Evolutionary conservation across 30 jellyfish, hydroid and myxozoan genomes (phyloP).

Genomic region (Rhopilema esculentum): DNA sequence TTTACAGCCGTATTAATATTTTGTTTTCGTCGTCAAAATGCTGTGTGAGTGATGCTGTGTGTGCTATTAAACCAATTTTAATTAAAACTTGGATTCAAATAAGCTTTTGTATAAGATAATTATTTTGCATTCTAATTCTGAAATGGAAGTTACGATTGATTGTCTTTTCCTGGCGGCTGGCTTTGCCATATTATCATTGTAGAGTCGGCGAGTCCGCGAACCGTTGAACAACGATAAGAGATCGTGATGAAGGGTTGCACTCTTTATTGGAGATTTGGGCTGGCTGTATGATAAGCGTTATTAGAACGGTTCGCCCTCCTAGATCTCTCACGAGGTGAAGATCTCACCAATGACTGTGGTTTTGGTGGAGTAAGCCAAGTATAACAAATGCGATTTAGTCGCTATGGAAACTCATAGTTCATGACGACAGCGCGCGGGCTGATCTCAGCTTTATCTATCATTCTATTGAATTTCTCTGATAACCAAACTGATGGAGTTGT

Average conservation of each 20-base stretch:
- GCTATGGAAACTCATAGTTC: constrained; percentile 57
- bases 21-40: too few species aligned
- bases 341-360: constrained; percentile 45
- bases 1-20: too few species aligned
- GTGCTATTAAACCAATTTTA: background rate
- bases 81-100: background rate
- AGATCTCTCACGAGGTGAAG: constrained; percentile 36
- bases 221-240: background rate
- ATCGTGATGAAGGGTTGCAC: background rate
- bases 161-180: background rate
- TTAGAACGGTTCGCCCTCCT: constrained; percentile 12
- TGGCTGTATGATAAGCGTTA: background rate
- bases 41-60: background rate
- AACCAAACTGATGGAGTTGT: constrained; percentile 69
- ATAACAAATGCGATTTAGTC: constrained; percentile 70
- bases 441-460: constrained; percentile 61
- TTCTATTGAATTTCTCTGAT: constrained; percentile 38
- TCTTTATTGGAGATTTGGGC: background rate
- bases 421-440: constrained; percentile 75
- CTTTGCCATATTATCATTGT: background rate
- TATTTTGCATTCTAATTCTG: background rate
- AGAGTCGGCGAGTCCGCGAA: background rate
- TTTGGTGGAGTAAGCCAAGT: constrained; percentile 51
- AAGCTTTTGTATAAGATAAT: background rate
- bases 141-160: background rate